Evolutionary conservation across 2,113 vertebrate species (phyloP).

Genomic region (Panurus biarmicus): DNA sequence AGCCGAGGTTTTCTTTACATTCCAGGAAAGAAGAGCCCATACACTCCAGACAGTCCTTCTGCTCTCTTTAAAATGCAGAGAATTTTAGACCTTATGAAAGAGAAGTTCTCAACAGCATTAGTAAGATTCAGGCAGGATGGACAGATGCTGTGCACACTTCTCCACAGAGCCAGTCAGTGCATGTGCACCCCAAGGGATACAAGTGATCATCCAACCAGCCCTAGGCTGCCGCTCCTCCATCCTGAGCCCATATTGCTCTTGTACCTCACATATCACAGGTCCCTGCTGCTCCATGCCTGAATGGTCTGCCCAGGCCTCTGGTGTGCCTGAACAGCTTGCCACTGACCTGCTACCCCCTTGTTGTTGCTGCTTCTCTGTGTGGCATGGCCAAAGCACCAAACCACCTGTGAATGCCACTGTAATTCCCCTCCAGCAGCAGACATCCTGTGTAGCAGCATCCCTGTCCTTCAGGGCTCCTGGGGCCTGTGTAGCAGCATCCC

Average conservation of each 20-base stretch:
- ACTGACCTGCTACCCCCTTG: not conserved
- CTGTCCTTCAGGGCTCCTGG: no score
- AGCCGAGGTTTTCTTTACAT: constrained; percentile 60
- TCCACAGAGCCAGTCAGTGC: not conserved
- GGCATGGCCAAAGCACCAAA: not conserved
- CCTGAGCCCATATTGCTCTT: not conserved
- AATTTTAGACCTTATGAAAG: constrained; percentile 33
- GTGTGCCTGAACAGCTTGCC: not conserved
- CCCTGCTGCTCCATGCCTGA: not conserved
- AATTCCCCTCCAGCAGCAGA: not conserved
- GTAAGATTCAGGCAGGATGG: not conserved
- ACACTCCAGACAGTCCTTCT: constrained; percentile 60
- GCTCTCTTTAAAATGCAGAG: constrained; percentile 36
- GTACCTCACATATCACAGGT: not conserved
- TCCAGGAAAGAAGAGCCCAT: constrained; percentile 51
- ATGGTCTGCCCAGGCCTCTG: not conserved
- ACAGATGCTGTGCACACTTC: not conserved
- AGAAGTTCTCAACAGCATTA: not conserved
- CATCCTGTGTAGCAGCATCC: no score
- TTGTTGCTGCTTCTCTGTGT: not conserved
- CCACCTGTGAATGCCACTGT: not conserved
- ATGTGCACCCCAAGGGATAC: not conserved
- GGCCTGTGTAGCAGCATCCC: not conserved
- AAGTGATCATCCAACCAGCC: not conserved
- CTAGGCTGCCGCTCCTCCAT: not conserved